Conservation (phyloP, 2,888 invertebrate species). For the Zelleria hepariella region DNA sequence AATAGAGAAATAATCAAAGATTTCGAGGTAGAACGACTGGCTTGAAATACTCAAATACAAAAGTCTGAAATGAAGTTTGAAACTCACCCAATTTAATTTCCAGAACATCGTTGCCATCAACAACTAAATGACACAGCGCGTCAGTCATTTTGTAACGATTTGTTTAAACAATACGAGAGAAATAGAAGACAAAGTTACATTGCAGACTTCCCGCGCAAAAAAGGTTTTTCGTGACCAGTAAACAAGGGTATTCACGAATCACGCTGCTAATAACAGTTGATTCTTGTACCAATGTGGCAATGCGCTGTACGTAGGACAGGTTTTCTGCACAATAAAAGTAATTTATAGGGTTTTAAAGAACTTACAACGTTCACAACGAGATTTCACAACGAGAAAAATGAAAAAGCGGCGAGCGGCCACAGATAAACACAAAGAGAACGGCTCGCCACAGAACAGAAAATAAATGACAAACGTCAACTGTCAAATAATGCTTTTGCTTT, state of each 20-base stretch:
- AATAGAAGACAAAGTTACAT: slow-evolving; percentile 15
- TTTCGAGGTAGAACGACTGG: not conserved
- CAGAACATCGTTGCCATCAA: slow-evolving; percentile 71
- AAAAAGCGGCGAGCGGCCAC: not conserved
- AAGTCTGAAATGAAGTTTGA: not conserved
- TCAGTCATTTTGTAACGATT: slow-evolving; percentile 48
- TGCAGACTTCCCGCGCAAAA: slow-evolving; percentile 35
- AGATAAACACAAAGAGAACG: not conserved
- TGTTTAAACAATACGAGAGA: slow-evolving; percentile 3
- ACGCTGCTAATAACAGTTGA: not conserved
- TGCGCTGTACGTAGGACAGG: not conserved
- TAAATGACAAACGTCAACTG: not conserved
- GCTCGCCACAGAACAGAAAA: not conserved
- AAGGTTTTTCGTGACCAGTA: slow-evolving; percentile 4
- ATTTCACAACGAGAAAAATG: not conserved
- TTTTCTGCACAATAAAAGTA: not conserved
- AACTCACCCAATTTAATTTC: slow-evolving; percentile 67
- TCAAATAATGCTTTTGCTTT: not conserved
- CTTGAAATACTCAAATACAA: not conserved
- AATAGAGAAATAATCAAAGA: too few relatives aligned
- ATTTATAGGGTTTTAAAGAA: not conserved
- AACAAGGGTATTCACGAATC: not conserved
- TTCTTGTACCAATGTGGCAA: not conserved
- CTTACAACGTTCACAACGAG: not conserved
- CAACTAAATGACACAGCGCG: slow-evolving; percentile 61